Evolutionary conservation across 2,113 vertebrate genomes (phyloP).

Genomic region (Petaurus breviceps): DNA sequence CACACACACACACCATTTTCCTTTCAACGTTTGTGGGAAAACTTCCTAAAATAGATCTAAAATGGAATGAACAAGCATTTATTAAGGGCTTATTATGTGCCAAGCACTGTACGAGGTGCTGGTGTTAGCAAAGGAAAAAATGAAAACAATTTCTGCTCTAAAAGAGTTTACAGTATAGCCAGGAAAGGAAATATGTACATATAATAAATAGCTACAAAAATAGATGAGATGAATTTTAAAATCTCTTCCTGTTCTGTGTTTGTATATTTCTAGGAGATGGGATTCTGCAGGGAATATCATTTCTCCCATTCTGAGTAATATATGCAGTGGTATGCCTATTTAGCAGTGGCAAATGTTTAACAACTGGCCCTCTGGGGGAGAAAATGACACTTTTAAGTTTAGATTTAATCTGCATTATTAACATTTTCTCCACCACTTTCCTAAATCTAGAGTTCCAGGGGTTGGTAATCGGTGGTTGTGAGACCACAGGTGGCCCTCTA

Average conservation of each 20-base stretch:
- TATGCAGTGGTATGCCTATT: background rate
- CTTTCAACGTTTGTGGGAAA: slow-evolving; percentile 32
- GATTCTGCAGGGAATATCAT: background rate
- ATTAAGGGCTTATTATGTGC: background rate
- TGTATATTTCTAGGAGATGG: background rate
- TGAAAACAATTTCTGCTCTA: background rate
- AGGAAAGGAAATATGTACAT: background rate
- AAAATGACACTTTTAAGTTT: background rate
- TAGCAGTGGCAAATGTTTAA: background rate
- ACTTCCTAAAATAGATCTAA: background rate
- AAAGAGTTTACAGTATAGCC: background rate
- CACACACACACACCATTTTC: background rate
- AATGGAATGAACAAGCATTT: background rate
- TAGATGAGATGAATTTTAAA: background rate
- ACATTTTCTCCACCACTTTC: no score
- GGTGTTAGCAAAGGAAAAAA: background rate
- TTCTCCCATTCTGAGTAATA: background rate
- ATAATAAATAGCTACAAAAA: background rate
- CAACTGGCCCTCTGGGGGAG: background rate
- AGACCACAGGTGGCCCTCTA: no score
- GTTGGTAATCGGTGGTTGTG: no score
- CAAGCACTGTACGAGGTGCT: background rate
- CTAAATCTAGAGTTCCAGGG: no score
- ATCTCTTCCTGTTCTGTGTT: background rate
- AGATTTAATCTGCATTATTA: no score